Base-by-base conservation (phyloP, 2,113 vertebrate species). In the Mionectes macconnelli region DNA sequence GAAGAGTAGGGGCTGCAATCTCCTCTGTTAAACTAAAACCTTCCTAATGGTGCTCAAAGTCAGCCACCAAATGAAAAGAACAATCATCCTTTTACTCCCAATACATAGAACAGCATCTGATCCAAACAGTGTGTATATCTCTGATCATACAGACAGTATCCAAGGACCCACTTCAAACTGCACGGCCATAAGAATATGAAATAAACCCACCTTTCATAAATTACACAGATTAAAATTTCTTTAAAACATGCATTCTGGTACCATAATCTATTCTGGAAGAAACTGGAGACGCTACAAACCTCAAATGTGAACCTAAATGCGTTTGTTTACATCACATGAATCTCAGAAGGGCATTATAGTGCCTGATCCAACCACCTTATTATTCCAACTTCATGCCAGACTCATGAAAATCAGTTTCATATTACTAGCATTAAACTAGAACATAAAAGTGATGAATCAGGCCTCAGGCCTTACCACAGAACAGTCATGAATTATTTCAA, bases 341-440 rank as follows among this genome's bases (percentile, higher is more conserved):
- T 76, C 78, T 89, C 62, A 66, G 55, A 95, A 62, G 35, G 40
- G 50, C 90, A 62, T 83, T 66, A 53, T 11, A 85, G 59, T 50
- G 75, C 47, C 82, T 91, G 72, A 87, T 94, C 91, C 93, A 63
- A 93, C 82, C 17, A 70, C 30, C 22, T 69, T 85, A 53, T 80
- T 90, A 85, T 91, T 94, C 39, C 47, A 84, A 35, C 47, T 94
- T 84, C 78, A 88, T 87, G 50, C 59, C 82, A 94, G 78, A 69
- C 39, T 67, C 81, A 47, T 69, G 90, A 75, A 95, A 97, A 95
- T 90, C 55, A 90, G 75, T 70, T 44, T 91, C 70, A 52, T 84
- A 95, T 93, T 72, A 83, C 42, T 93, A 79, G 63, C 68, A 95
- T 81, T 70, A 81, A 74, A 75, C 52, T 59, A 42, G 63, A 93